These are phyloP conservation scores for Patagioenas fasciata DNA, from an alignment of 2,113 vertebrate species.

Conservation along the genomic window DNA sequence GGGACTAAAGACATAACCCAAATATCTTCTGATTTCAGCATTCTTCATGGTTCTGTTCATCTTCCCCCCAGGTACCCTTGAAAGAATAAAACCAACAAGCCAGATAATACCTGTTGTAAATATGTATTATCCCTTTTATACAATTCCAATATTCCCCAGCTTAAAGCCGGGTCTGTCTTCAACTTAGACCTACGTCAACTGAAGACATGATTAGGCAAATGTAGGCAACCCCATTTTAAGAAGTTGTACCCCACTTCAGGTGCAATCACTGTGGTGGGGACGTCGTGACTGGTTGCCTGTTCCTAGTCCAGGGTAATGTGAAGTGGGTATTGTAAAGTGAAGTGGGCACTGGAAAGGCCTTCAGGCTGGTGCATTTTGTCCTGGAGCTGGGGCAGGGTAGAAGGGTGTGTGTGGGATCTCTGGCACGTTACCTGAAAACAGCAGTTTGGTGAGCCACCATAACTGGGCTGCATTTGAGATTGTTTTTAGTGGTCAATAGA, in stretches of 20 bases:
- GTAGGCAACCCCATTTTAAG: fast-evolving
- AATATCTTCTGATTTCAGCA: background rate
- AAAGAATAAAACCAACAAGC: fast-evolving
- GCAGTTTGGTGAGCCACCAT: fast-evolving
- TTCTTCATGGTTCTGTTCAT: background rate
- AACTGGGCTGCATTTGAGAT: too few relatives aligned
- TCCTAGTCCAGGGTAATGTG: background rate
- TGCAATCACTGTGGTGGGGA: background rate
- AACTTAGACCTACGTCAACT: background rate
- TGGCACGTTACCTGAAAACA: fast-evolving
- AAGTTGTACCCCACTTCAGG: background rate
- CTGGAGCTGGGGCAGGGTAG: background rate
- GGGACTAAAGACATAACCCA: background rate
- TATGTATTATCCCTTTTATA: background rate
- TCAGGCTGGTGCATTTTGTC: background rate
- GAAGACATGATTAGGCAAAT: fast-evolving
- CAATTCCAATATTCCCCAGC: background rate
- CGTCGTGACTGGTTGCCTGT: fast-evolving
- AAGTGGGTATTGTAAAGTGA: background rate
- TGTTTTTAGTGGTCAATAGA: fast-evolving
- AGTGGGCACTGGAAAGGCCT: background rate
- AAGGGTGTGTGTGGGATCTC: background rate
- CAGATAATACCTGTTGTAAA: background rate
- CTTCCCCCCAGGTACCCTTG: background rate
- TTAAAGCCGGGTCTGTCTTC: background rate